Conservation (phyloP, 2,113 vertebrate species). For the Pampusana beccarii region DNA sequence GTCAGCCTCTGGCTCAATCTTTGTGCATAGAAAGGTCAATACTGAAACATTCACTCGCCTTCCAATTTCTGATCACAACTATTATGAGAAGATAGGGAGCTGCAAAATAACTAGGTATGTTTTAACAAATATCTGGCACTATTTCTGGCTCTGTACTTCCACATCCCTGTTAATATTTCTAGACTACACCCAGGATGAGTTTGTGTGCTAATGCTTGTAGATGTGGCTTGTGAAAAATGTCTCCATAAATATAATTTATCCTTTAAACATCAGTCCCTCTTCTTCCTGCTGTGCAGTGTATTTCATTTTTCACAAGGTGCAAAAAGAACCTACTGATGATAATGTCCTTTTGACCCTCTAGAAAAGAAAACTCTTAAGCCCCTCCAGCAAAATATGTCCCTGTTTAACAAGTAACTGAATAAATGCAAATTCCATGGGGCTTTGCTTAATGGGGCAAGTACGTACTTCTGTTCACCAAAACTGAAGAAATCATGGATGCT, state of each 20-base stretch:
- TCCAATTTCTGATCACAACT: not conserved
- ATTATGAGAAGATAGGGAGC: not conserved
- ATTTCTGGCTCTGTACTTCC: not conserved
- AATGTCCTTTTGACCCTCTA: constrained; percentile 18
- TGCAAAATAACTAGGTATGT: not conserved
- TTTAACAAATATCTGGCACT: not conserved
- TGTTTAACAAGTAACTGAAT: not conserved
- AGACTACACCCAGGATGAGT: not conserved
- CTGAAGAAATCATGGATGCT: not conserved
- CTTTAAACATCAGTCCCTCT: not conserved
- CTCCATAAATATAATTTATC: constrained; percentile 21
- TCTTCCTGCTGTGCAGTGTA: not conserved
- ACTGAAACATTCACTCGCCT: not conserved
- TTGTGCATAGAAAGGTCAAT: not conserved
- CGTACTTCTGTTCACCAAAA: not conserved
- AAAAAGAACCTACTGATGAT: constrained; percentile 21
- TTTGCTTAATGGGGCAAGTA: constrained; percentile 30
- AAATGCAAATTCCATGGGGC: not conserved
- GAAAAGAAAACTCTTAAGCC: not conserved
- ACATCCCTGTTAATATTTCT: not conserved
- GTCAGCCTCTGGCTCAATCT: not conserved
- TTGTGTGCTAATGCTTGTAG: constrained; percentile 9
- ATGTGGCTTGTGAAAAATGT: not conserved
- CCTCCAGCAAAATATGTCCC: constrained; percentile 38
- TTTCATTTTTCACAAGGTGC: constrained; percentile 35